These are phyloP conservation scores for Cotesia typhae DNA, from an alignment of 1,140 invertebrate genomes.

Conservation along the genomic window DNA sequence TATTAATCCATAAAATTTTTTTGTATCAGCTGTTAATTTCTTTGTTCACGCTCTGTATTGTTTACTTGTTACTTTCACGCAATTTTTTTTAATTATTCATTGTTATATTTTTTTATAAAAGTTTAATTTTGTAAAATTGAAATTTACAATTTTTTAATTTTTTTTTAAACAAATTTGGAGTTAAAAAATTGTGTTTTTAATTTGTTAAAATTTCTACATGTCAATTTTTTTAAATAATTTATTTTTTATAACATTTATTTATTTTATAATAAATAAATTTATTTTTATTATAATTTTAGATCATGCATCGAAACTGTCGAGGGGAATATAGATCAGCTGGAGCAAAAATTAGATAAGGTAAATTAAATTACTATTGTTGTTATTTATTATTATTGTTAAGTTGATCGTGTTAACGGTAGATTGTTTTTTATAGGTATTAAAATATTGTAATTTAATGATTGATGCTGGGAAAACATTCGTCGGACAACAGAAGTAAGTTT, in stretches of 20 bases:
- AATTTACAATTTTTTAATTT: neutral
- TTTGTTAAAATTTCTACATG: neutral
- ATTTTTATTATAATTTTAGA: conserved; percentile 67
- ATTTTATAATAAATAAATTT: too few species aligned
- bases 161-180: conserved; percentile 17
- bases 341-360: conserved; percentile 87
- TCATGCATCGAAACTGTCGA: conserved; percentile 85
- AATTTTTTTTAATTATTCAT: conserved; percentile 34
- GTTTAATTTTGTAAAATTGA: neutral
- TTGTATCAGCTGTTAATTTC: neutral
- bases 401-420: conserved; percentile 21
- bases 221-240: conserved; percentile 19
- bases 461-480: conserved; percentile 89
- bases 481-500: conserved; percentile 80
- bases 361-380: conserved; percentile 26
- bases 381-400: conserved; percentile 17
- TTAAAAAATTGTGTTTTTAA: conserved; percentile 4
- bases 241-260: conserved; percentile 2
- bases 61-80: conserved; percentile 37
- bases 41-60: conserved; percentile 54
- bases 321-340: conserved; percentile 83
- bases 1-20: neutral
- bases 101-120: conserved; percentile 20
- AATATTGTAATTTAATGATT: conserved; percentile 78
- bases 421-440: conserved; percentile 17